A percentile compares a stretch with the other conserved stretches of the same genome.
These are phyloP conservation scores for Nemotelus pantherinus DNA, from an alignment of 2,888 invertebrate species.

Conservation along the genomic window DNA sequence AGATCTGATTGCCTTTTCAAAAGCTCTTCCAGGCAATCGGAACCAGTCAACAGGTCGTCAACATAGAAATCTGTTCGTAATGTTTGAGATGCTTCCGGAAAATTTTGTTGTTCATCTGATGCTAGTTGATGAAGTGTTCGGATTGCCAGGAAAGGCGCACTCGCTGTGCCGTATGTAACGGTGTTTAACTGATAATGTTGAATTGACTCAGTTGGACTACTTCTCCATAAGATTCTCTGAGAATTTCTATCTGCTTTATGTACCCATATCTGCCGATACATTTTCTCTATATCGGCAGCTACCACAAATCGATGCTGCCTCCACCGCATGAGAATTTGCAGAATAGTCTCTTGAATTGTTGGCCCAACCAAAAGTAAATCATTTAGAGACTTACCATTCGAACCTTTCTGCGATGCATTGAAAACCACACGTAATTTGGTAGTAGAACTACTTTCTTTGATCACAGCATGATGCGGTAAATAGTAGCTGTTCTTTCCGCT, in stretches of 20 bases:
- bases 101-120: too few species aligned
- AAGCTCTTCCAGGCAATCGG: too few species aligned
- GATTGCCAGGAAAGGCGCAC: too few species aligned
- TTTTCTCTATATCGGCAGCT: constrained; percentile 13
- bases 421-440: constrained; percentile 24
- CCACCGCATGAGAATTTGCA: not conserved
- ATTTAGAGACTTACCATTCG: constrained; percentile 8
- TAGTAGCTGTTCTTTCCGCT: not conserved
- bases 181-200: too few species aligned
- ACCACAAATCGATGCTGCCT: not conserved
- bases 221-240: too few species aligned
- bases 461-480: constrained; percentile 18
- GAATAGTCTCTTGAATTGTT: constrained; percentile 10
- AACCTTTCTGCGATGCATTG: constrained; percentile 2
- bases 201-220: too few species aligned
- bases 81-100: too few species aligned
- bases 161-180: too few species aligned
- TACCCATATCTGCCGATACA: constrained; percentile 16
- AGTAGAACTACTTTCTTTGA: not conserved
- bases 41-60: too few species aligned
- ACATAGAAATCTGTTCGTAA: too few species aligned
- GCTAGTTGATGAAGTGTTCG: too few species aligned
- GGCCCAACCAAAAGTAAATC: constrained; percentile 18
- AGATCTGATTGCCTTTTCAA: not conserved
- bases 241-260: not conserved